Evolutionary conservation across 2,797 vertebrate species (phyloP).

Genomic region (Moxostoma hubbsi): DNA sequence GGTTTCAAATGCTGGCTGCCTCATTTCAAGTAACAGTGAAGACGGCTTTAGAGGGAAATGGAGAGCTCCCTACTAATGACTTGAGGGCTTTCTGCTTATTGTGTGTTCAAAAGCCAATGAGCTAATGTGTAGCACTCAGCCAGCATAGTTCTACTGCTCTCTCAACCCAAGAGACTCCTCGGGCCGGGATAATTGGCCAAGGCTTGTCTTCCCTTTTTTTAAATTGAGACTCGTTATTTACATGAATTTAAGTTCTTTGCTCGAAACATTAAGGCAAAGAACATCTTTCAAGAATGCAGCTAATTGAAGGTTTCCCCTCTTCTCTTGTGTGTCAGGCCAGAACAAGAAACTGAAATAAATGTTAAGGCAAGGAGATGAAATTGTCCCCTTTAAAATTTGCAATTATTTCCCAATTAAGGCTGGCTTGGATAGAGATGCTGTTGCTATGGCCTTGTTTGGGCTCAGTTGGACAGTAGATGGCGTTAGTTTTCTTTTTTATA

Average conservation of each 20-base stretch:
- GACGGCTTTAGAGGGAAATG: conserved; percentile 49
- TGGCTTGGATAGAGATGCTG: conserved; percentile 51
- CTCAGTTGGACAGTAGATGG: conserved; percentile 83
- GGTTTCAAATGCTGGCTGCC: conserved; percentile 49
- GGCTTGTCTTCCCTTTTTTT: conserved; percentile 54
- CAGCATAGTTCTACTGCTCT: conserved; percentile 43
- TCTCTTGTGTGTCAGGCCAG: conserved; percentile 46
- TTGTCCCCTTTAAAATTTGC: conserved; percentile 58
- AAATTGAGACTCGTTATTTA: conserved; percentile 66
- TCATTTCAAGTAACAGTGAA: conserved; percentile 47
- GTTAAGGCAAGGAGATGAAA: conserved; percentile 58
- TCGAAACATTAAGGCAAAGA: conserved; percentile 56
- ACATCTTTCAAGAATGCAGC: conserved; percentile 61
- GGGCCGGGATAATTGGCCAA: conserved; percentile 63
- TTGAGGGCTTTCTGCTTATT: conserved; percentile 60
- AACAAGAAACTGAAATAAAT: conserved; percentile 57
- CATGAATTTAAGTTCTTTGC: conserved; percentile 62
- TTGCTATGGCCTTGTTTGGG: conserved; percentile 21
- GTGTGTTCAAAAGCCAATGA: conserved; percentile 62
- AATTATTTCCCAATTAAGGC: conserved; percentile 67
- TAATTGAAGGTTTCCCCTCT: conserved; percentile 60
- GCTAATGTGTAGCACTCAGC: conserved; percentile 58
- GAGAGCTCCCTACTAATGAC: conserved; percentile 62
- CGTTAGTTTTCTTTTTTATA: conserved; percentile 82
- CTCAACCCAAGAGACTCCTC: conserved; percentile 62